Evolutionary conservation across 2,888 invertebrate species (phyloP), one percentile per base, ranked within the genome.

Genomic region (Strigamia maritima): DNA sequence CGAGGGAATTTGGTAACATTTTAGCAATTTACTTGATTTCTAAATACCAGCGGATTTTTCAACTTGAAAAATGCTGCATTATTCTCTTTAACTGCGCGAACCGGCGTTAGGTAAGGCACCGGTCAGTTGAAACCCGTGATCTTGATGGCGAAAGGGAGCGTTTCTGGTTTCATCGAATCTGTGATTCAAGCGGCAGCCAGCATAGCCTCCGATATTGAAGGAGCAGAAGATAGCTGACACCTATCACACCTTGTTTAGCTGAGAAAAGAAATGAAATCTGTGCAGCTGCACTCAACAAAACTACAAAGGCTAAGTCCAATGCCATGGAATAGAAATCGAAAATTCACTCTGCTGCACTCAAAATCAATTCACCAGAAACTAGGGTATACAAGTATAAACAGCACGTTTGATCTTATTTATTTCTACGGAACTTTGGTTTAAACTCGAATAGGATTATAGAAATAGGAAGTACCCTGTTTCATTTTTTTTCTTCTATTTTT

Each of bases 221-320:
- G 65, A 28, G 26, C 65, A 65, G 65, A 26, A 65, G 65, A 65
- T 65, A 26, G 65, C 65, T 65, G 65, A 65, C 65, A 65, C 28
- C 65, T 26, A 65, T 65, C 65, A 65, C 65, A 65, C 8, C 65
- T 65, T 65, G 65, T 65, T 65, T 65, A 28, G 65, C 14, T 4
- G 65, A 65, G 24, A 26, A 65, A 26, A 65, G 65, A 65, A 65
- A 65, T 65, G 65, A 65, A 65, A 65, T 65, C 65, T 65, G 65
- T 65, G 65, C 28, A 26, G 65, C 24, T 65, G 65, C 65, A 16
- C 65, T 26, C 65, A 22, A 28, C 28, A 26, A 65, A 65, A 65
- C 65, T 65, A 28, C 24, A 65, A 24, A 24, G 65, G 65, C 65
- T 26, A 28, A 65, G 65, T 65, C 65, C n/a, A 28, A 26, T 16